Evolutionary conservation across 1,140 invertebrate species (phyloP).

Genomic region (Eubasilissa regina): DNA sequence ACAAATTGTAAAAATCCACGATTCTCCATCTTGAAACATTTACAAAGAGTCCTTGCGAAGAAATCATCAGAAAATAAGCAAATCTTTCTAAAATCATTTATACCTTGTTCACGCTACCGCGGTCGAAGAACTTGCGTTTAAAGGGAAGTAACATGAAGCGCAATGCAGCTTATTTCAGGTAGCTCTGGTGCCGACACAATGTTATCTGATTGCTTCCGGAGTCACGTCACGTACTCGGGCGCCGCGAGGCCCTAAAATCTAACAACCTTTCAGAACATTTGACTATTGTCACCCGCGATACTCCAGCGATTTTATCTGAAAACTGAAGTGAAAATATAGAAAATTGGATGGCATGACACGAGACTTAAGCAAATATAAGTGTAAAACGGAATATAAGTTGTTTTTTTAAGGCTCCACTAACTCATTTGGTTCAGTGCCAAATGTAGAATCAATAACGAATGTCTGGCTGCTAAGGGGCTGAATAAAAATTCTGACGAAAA

Average conservation of each 20-base stretch:
- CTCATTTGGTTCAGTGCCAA: background rate
- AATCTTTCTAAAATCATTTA: no score
- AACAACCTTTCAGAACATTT: background rate
- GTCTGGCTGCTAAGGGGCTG: background rate
- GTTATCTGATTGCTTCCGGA: background rate
- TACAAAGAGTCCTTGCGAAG: no score
- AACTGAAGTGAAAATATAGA: background rate
- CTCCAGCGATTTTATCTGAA: no score
- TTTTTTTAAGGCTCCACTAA: background rate
- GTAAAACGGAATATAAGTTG: no score
- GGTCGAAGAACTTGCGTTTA: background rate
- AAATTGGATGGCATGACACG: background rate
- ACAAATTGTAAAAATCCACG: no score
- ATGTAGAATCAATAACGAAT: background rate
- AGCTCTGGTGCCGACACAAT: slow-evolving; percentile 34
- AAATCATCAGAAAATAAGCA: no score
- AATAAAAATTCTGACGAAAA: no score
- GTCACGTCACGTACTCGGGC: background rate
- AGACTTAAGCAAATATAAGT: no score
- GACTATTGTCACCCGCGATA: no score
- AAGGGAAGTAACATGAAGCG: background rate
- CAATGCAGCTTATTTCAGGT: slow-evolving; percentile 25
- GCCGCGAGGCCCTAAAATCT: background rate
- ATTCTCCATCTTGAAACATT: no score
- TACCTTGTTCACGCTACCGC: background rate